Base-by-base conservation (phyloP, 2,888 invertebrate species). In the Tetragnatha montana region DNA sequence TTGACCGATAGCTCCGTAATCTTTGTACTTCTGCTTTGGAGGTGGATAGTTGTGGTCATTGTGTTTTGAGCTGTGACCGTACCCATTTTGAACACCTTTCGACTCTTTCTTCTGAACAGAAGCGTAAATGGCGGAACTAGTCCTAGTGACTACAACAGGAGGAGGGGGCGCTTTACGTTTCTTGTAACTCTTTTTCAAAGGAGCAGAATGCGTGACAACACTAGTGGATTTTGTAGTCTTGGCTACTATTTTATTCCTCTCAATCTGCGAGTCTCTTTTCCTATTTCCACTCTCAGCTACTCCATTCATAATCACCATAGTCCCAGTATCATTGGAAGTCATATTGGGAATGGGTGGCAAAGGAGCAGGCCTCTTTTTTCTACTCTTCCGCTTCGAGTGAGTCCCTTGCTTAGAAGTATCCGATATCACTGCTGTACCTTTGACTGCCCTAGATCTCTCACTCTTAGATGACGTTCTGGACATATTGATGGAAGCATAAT, bases 321-420 rank as follows among this genome's bases (percentile, higher is more conserved):
- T 60, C 50, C 82, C 35, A 21, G n/a, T 35, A 60, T 76, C 50
- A 50, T n/a, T 76, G 51, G 22, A 71, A 49, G 49, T 49, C 10
- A 19, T 50, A 12, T 21, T 10, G 7, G 19, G 8, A 7, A 60
- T 17, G 0, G 89, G 89, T 8, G 89, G 89, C n/a, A 86, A 50
- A 22, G 89, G 89, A 12, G 89, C 89, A 6, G 89, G 89, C 74
- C 89, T 78, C 47, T 90, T 90, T 74, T 90, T 90, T 17, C 86
- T 81, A 7, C 69, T 81, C n/a, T 21, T 89, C 6, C 21, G 51
- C 22, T 49, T 75, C 68, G 70, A n/a, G 6, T 80, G 50, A 47
- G 60, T 8, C 35, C 6, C 49, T 10, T 68, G 73, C 12, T 19
- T 75, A 7, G 50, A 12, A 69, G n/a, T 49, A 35, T 76, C 47